Evolutionary conservation across 2,888 invertebrate species (phyloP).

Genomic region (Ceriagrion tenellum): DNA sequence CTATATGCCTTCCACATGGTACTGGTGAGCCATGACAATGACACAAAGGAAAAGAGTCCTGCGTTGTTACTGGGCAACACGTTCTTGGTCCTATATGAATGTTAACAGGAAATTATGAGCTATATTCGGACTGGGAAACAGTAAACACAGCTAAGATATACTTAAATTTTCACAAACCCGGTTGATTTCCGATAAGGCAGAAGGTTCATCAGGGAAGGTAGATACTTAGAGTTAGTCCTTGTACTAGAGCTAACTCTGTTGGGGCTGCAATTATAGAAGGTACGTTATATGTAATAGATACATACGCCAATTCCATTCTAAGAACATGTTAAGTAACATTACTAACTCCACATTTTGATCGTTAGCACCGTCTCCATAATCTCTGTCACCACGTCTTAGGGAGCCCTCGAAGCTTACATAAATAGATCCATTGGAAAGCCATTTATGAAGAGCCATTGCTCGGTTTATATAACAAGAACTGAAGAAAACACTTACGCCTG

Average conservation of each 20-base stretch:
- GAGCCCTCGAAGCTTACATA: slow-evolving; percentile 70
- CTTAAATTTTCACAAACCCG: slow-evolving; percentile 64
- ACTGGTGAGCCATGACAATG: slow-evolving; percentile 76
- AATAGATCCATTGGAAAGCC: slow-evolving; percentile 71
- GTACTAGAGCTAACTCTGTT: slow-evolving; percentile 50
- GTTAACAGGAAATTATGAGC: slow-evolving; percentile 32
- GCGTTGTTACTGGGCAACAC: slow-evolving; percentile 73
- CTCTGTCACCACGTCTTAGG: neutral
- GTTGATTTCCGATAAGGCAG: slow-evolving; percentile 70
- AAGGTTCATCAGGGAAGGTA: slow-evolving; percentile 70
- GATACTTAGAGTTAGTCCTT: slow-evolving; percentile 69
- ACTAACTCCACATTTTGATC: slow-evolving; percentile 22
- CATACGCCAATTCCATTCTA: neutral
- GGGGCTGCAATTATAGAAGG: slow-evolving; percentile 32
- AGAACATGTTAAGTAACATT: neutral
- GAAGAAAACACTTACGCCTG: neutral
- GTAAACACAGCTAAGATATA: neutral
- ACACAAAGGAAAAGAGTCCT: slow-evolving; percentile 76
- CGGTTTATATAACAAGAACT: neutral
- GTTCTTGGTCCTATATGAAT: slow-evolving; percentile 69
- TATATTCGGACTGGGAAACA: too few relatives aligned
- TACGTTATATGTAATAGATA: neutral
- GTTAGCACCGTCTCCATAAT: neutral
- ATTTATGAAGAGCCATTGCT: slow-evolving; percentile 69
- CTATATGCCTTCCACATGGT: slow-evolving; percentile 77